These are phyloP conservation scores for Eidolon dupreanum DNA, from an alignment of 2,797 vertebrate genomes.

Conservation along the genomic window DNA sequence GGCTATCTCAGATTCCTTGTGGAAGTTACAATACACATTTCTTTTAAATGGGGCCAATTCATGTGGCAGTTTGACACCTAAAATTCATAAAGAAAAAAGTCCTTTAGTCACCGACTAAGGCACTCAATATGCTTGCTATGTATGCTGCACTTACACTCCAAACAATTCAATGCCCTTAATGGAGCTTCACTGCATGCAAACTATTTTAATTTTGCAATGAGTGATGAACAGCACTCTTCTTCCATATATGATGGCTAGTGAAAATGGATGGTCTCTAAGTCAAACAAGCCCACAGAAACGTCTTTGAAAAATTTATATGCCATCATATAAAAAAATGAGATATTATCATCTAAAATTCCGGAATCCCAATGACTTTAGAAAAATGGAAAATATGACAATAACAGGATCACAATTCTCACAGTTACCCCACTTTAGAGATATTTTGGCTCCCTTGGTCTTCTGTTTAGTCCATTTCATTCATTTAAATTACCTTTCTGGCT, in stretches of 20 bases:
- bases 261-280: not conserved
- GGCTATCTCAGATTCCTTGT: not conserved
- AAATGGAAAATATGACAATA: not conserved
- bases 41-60: not conserved
- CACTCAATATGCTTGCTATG: not conserved
- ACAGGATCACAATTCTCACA: not conserved
- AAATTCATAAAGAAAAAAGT: not conserved
- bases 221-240: not conserved
- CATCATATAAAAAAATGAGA: not conserved
- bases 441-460: not conserved
- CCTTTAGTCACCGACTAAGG: not conserved
- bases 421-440: not conserved
- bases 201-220: not conserved
- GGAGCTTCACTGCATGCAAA: not conserved
- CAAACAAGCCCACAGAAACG: slow-evolving; percentile 15
- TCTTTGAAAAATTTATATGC: not conserved
- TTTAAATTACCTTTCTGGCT: not conserved
- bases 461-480: not conserved
- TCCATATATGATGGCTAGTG: not conserved
- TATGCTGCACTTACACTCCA: not conserved
- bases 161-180: not conserved
- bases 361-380: not conserved
- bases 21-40: not conserved
- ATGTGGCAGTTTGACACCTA: slow-evolving; percentile 21
- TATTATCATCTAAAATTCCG: not conserved